Evolutionary conservation across 2,888 invertebrate species (phyloP).

Genomic region (Epiblema foenella): DNA sequence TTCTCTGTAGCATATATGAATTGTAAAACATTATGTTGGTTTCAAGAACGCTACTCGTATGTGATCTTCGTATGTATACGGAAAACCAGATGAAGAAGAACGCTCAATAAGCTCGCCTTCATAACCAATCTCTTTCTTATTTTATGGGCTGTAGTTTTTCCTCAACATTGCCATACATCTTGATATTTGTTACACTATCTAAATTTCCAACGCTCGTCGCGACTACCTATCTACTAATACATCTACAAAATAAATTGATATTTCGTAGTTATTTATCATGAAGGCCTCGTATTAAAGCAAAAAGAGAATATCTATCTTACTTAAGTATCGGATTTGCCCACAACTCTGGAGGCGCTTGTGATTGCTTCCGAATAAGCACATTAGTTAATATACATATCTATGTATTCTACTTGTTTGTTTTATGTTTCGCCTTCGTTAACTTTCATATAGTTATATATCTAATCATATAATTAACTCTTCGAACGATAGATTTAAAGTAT

Average conservation of each 20-base stretch:
- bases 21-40: no score
- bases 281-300: constrained; percentile 44
- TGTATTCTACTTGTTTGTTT: not conserved
- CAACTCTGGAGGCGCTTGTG: not conserved
- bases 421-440: constrained; percentile 16
- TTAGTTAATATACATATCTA: not conserved
- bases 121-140: not conserved
- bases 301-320: constrained; percentile 25
- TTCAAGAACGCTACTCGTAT: no score
- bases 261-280: constrained; percentile 30
- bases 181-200: constrained; percentile 37
- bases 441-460: constrained; percentile 1
- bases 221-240: constrained; percentile 20
- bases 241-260: constrained; percentile 41
- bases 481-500: not conserved
- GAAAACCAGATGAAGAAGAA: not conserved
- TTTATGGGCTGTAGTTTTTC: not conserved
- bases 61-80: no score
- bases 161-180: not conserved
- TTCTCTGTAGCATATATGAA: no score
- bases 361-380: not conserved
- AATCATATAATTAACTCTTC: constrained; percentile 25
- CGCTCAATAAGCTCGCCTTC: not conserved
- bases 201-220: constrained; percentile 21
- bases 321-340: not conserved